Percentiles rank a stretch among this genome's conserved stretches.
Evolutionary conservation across 2,797 vertebrate species (phyloP).

Genomic region (Malurus splendens): DNA sequence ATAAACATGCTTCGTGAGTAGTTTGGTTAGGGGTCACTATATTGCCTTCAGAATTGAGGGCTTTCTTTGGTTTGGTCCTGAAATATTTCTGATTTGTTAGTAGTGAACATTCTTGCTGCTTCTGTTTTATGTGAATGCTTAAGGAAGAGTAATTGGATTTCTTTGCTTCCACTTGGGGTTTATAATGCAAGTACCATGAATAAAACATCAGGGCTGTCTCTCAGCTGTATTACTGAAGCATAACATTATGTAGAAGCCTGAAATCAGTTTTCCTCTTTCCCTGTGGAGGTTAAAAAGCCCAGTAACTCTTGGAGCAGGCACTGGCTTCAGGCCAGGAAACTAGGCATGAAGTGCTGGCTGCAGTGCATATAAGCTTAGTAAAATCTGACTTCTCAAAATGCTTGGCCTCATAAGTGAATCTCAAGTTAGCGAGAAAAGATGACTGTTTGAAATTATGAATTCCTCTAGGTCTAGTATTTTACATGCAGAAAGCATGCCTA

Average conservation of each 20-base stretch:
- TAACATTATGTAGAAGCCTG: not conserved
- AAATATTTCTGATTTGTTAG: not conserved
- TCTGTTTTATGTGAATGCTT: not conserved
- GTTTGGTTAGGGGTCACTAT: not conserved
- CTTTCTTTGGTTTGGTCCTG: not conserved
- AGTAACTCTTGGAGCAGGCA: not conserved
- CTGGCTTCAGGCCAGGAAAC: not conserved
- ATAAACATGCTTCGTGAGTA: not conserved
- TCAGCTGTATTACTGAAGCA: not conserved
- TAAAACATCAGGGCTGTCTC: not conserved
- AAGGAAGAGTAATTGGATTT: not conserved
- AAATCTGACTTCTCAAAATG: not conserved
- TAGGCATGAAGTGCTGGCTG: not conserved
- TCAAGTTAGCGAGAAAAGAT: not conserved
- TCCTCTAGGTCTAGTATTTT: not conserved
- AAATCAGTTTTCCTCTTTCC: not conserved
- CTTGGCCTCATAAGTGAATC: not conserved
- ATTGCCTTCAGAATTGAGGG: not conserved
- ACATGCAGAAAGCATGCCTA: not conserved
- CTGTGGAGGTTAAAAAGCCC: not conserved
- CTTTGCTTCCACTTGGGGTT: not conserved
- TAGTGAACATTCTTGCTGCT: not conserved
- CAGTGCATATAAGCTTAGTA: not conserved
- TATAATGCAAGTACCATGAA: not conserved
- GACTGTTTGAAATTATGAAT: not conserved